phyloP scores from a whole-genome alignment of 2,888 invertebrate species.

The Laspeyria flexula region DNA sequence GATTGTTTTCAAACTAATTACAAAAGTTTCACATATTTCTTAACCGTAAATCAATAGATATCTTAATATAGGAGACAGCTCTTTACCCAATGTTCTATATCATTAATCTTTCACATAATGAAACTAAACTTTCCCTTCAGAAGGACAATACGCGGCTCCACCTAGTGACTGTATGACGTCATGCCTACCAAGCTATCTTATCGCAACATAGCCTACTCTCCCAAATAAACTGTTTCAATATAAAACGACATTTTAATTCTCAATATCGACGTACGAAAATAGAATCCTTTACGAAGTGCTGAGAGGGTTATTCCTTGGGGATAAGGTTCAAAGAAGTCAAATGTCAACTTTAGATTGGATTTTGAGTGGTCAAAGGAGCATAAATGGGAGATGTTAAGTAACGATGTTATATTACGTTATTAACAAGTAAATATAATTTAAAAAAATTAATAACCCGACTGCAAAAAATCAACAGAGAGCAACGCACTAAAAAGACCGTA shows the following conservation, averaged over 20 bases:
- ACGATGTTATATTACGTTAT: not conserved
- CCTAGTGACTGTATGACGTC: not conserved
- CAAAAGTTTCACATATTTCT: not conserved
- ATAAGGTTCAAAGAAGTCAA: slow-evolving; percentile 9
- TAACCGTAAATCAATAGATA: not conserved
- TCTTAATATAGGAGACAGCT: not conserved
- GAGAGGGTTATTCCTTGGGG: slow-evolving; percentile 15
- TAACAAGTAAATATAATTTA: too few relatives aligned
- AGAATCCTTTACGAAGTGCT: slow-evolving; percentile 3
- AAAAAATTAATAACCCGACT: too few relatives aligned
- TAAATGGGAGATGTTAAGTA: not conserved
- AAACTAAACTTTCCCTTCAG: not conserved
- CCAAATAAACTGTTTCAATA: slow-evolving; percentile 7
- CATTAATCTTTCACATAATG: not conserved
- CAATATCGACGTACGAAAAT: slow-evolving; percentile 15
- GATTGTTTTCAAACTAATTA: not conserved
- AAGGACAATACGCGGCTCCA: not conserved
- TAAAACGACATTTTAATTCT: slow-evolving; percentile 8
- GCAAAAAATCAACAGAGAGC: too few relatives aligned
- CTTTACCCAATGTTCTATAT: not conserved
- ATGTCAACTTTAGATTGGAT: slow-evolving; percentile 24
- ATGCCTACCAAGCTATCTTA: slow-evolving; percentile 1
- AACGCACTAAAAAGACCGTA: too few relatives aligned
- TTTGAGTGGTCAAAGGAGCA: slow-evolving; percentile 7
- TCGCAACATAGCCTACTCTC: slow-evolving; percentile 7